Conservation (phyloP, 2,888 invertebrate species). For the Tillus elongatus region DNA sequence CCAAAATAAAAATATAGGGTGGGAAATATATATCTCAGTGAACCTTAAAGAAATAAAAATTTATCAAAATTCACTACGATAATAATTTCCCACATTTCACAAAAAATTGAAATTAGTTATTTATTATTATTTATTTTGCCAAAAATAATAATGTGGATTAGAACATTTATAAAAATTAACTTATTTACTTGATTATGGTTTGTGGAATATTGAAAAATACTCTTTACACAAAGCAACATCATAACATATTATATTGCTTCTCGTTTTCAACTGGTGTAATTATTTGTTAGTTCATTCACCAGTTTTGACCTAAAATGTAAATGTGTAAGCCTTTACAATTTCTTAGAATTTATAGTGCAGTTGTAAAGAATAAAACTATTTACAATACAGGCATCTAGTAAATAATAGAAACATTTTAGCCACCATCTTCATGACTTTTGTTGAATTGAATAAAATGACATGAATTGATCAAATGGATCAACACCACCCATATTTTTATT, state of each 20-base stretch:
- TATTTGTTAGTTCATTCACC: background rate
- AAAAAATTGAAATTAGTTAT: background rate
- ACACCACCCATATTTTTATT: slow-evolving; percentile 2
- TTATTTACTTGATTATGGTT: too few relatives aligned
- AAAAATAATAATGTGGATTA: background rate
- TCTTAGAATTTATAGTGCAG: slow-evolving; percentile 5
- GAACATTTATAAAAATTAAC: background rate
- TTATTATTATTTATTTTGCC: background rate
- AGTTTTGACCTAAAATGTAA: slow-evolving; percentile 6
- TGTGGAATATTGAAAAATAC: slow-evolving; percentile 6
- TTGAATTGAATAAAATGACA: slow-evolving; percentile 2
- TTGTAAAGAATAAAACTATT: slow-evolving; percentile 16
- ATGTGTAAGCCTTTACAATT: slow-evolving; percentile 2
- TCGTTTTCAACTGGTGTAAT: slow-evolving; percentile 5
- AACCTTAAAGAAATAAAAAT: background rate
- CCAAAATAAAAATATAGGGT: slow-evolving; percentile 1
- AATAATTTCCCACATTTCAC: slow-evolving; percentile 1
- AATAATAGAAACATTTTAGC: slow-evolving; percentile 11
- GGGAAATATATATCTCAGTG: slow-evolving; percentile 2
- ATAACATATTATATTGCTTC: slow-evolving; percentile 1
- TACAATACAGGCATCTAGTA: slow-evolving; percentile 17
- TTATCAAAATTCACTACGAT: background rate
- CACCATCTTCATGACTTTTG: slow-evolving; percentile 2
- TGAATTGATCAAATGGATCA: slow-evolving; percentile 1
- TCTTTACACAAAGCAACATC: slow-evolving; percentile 7